Conservation (phyloP, 2,797 vertebrate genomes). For the Spatula versicolor region DNA sequence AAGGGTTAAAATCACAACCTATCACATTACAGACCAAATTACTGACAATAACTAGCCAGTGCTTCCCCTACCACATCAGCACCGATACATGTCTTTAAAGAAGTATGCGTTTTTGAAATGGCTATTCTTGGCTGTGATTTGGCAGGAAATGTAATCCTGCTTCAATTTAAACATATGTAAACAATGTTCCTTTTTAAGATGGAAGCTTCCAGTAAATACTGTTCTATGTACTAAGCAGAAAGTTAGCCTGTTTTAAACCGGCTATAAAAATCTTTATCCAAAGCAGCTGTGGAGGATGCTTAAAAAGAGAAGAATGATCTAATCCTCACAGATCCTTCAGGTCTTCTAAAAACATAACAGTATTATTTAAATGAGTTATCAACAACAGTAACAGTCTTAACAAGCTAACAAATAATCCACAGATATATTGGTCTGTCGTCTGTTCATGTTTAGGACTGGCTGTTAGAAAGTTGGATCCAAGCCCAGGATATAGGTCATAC, state of each 20-base stretch:
- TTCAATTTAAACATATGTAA: slow-evolving; percentile 15
- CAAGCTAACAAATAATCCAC: neutral
- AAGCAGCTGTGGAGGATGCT: neutral
- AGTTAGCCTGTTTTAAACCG: neutral
- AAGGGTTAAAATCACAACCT: neutral
- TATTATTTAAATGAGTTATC: neutral
- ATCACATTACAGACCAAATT: neutral
- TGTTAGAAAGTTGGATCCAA: neutral
- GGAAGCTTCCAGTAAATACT: neutral
- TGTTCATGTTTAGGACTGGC: neutral
- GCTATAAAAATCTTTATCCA: neutral
- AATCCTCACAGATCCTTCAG: neutral
- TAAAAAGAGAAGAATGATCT: neutral
- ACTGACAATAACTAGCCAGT: neutral
- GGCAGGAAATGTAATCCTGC: slow-evolving; percentile 24
- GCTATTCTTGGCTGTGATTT: slow-evolving; percentile 21
- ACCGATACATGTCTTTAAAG: neutral
- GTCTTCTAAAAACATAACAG: neutral
- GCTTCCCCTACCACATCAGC: neutral
- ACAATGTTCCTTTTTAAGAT: neutral
- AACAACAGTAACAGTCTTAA: neutral
- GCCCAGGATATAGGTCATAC: neutral
- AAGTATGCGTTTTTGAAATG: neutral
- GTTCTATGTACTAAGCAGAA: neutral
- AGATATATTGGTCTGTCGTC: neutral